Evolutionary conservation across 2,888 invertebrate genomes (phyloP).

Genomic region (Spodoptera littoralis): DNA sequence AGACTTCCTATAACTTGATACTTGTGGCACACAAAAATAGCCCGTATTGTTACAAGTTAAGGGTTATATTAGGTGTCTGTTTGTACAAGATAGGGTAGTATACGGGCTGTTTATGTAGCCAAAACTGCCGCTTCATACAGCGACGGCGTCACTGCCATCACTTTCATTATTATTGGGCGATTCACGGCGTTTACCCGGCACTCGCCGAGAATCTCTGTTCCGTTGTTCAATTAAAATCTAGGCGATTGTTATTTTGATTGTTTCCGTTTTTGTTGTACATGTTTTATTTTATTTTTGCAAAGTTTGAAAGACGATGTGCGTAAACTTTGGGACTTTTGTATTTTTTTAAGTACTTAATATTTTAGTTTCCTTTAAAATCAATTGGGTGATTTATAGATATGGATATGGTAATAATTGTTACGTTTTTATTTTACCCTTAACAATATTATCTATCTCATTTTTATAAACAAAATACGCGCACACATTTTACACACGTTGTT

Average conservation of each 20-base stretch:
- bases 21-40: conserved; percentile 54
- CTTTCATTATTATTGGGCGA: conserved; percentile 89
- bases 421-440: too few relatives aligned
- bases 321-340: background rate
- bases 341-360: too few relatives aligned
- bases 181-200: conserved; percentile 87
- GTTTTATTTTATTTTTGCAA: conserved; percentile 28
- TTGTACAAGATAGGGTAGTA: conserved; percentile 70
- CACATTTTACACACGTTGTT: conserved; percentile 44
- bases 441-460: background rate
- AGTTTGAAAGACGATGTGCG: background rate
- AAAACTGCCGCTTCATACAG: conserved; percentile 89
- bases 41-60: conserved; percentile 57
- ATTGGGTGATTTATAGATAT: too few relatives aligned
- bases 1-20: conserved; percentile 65
- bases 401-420: too few relatives aligned
- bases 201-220: conserved; percentile 81
- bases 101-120: conserved; percentile 89
- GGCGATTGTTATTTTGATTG: conserved; percentile 78
- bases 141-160: conserved; percentile 87
- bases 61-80: conserved; percentile 47
- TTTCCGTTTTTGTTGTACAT: conserved; percentile 62
- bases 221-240: conserved; percentile 84
- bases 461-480: conserved; percentile 20
- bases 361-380: too few relatives aligned